These are phyloP conservation scores for Myripristis jacobus DNA, from an alignment of 2,797 vertebrate species.

Conservation along the genomic window DNA sequence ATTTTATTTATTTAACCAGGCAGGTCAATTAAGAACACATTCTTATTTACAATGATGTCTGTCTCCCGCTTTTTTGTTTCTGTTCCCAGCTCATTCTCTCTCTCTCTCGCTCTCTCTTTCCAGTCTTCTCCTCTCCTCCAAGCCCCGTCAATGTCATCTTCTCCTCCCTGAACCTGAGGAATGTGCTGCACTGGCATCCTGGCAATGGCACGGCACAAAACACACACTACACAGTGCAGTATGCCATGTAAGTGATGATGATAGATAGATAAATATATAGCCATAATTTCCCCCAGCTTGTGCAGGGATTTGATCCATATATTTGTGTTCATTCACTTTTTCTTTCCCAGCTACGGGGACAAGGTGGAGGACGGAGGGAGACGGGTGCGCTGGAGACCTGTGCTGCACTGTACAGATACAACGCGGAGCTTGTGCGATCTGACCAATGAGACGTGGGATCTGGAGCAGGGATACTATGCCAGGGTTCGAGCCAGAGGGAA, in stretches of 20 bases:
- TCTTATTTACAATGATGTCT: too few relatives aligned
- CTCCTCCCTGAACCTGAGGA: conserved; percentile 79
- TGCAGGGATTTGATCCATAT: too few relatives aligned
- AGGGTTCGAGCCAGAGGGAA: conserved; percentile 68
- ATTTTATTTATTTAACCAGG: too few relatives aligned
- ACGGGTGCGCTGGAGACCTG: conserved; percentile 68
- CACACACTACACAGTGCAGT: conserved; percentile 76
- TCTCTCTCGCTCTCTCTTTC: not conserved
- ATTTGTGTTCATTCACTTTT: not conserved
- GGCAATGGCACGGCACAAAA: conserved; percentile 38
- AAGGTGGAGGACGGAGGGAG: conserved; percentile 25
- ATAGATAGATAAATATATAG: too few relatives aligned
- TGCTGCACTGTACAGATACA: conserved; percentile 60
- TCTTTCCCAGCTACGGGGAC: conserved; percentile 79
- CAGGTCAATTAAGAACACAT: too few relatives aligned
- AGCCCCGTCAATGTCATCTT: conserved; percentile 72
- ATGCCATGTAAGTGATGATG: conserved; percentile 82
- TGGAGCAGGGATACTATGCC: conserved; percentile 70
- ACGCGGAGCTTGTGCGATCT: conserved; percentile 76
- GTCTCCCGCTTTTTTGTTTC: not conserved
- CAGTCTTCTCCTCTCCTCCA: conserved; percentile 43
- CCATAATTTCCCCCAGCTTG: too few relatives aligned
- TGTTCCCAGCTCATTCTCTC: not conserved
- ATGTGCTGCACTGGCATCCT: conserved; percentile 76
- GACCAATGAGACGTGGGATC: conserved; percentile 73